Conservation (phyloP, 2,888 invertebrate species). For the Andrena trimmerana region DNA sequence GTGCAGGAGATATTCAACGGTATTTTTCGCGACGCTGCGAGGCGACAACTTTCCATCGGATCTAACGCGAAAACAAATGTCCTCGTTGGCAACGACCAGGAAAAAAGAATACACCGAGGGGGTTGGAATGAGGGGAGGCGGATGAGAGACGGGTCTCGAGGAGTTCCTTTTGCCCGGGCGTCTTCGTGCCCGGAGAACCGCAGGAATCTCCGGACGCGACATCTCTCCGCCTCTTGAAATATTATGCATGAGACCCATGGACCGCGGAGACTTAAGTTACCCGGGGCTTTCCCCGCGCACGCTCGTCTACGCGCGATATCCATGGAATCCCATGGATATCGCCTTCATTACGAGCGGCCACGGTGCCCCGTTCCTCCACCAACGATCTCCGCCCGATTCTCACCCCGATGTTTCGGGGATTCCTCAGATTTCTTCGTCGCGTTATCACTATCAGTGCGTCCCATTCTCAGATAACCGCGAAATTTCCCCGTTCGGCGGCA, state of each 20-base stretch:
- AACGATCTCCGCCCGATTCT: neutral
- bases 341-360: conserved; percentile 44
- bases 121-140: neutral
- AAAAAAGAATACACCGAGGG: conserved; percentile 9
- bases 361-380: neutral
- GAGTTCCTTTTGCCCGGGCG: neutral
- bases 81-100: conserved; percentile 43
- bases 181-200: conserved; percentile 21
- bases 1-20: conserved; percentile 52
- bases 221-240: conserved; percentile 64
- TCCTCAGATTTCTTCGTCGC: neutral
- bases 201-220: conserved; percentile 35
- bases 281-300: conserved; percentile 19
- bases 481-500: neutral
- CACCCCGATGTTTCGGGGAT: neutral
- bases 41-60: conserved; percentile 67
- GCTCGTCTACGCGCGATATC: conserved; percentile 14
- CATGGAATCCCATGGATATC: conserved; percentile 48
- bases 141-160: conserved; percentile 14
- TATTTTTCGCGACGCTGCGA: conserved; percentile 58
- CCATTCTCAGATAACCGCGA: neutral
- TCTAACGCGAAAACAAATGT: conserved; percentile 72
- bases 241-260: conserved; percentile 63
- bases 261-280: conserved; percentile 60
- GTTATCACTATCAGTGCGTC: neutral